These are phyloP conservation scores for Nannospalax galili DNA, from an alignment of 2,113 vertebrate species.

Conservation along the genomic window DNA sequence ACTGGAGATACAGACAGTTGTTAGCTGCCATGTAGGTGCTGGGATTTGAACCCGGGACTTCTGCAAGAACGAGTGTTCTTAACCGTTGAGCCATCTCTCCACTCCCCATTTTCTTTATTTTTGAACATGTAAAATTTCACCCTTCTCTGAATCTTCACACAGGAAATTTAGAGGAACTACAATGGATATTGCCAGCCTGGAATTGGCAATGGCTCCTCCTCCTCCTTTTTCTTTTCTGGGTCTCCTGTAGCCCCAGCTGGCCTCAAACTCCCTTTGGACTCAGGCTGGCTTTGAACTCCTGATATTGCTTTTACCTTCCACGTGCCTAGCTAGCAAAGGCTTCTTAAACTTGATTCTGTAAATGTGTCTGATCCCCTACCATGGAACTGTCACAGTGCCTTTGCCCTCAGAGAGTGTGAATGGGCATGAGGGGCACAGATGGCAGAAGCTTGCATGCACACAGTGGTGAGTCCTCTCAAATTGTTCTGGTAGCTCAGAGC, in stretches of 20 bases:
- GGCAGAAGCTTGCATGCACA: background rate
- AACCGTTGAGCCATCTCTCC: background rate
- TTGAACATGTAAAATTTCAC: background rate
- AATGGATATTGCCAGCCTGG: background rate
- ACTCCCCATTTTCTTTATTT: background rate
- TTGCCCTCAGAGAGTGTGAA: background rate
- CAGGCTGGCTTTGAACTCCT: background rate
- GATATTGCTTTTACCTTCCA: too few relatives aligned
- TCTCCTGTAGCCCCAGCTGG: background rate
- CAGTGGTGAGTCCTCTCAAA: background rate
- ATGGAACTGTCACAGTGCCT: background rate
- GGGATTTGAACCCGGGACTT: background rate
- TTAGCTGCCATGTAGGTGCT: background rate
- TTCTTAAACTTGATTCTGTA: background rate
- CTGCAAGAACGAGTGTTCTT: background rate
- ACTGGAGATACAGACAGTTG: too few relatives aligned
- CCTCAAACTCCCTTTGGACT: background rate
- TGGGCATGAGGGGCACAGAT: rapidly evolving
- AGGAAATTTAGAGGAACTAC: conserved; percentile 1
- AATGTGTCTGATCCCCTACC: background rate
- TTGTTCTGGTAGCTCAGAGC: background rate
- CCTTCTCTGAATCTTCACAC: background rate
- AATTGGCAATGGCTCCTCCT: background rate
- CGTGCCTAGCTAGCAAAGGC: background rate
- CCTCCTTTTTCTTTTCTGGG: background rate